phyloP scores from a whole-genome alignment of 2,113 vertebrate species.

The Dicrurus megarhynchus region DNA sequence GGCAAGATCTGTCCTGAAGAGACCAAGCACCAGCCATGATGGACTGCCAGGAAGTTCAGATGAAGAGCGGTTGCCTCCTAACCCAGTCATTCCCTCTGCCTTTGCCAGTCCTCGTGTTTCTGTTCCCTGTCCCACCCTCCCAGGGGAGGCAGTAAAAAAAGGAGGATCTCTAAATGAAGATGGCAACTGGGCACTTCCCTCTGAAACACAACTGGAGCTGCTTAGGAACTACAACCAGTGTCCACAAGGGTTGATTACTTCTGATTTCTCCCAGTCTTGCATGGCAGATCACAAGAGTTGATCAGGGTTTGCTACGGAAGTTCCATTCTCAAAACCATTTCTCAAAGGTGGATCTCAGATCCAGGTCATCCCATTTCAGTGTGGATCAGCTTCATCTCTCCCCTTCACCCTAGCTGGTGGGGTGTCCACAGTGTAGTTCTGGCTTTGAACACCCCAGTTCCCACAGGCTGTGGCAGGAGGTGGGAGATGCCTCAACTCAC shows the following conservation, averaged over 20 bases:
- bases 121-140: not conserved
- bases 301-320: not conserved
- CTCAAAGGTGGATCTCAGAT: not conserved
- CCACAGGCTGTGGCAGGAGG: not conserved
- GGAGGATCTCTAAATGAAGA: not conserved
- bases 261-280: not conserved
- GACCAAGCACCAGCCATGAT: fast-evolving
- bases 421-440: not conserved
- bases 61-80: fast-evolving
- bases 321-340: not conserved
- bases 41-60: not conserved
- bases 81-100: not conserved
- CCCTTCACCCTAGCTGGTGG: not conserved
- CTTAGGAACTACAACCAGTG: not conserved
- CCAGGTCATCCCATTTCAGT: fast-evolving
- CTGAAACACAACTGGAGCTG: not conserved
- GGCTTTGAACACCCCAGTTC: not conserved
- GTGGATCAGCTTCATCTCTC: not conserved
- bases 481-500: not conserved
- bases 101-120: not conserved
- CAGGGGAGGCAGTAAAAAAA: not conserved
- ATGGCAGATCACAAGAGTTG: not conserved
- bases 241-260: not conserved
- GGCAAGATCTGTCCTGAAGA: not conserved
- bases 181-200: not conserved